Conservation (phyloP, 2,113 vertebrate species). For the Phalacrocorax pelagicus region DNA sequence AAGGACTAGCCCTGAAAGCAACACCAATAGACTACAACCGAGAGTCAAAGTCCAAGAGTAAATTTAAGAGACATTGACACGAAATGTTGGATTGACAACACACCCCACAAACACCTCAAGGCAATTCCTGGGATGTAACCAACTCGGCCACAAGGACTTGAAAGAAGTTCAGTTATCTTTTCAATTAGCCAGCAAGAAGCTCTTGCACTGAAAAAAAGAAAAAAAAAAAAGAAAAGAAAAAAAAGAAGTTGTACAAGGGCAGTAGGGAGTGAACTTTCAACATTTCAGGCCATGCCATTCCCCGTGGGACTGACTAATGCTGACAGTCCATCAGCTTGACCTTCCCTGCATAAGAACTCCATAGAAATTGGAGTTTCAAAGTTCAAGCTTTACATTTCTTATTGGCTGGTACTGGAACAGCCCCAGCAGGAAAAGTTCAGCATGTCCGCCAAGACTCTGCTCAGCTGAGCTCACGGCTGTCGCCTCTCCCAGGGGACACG, state of each 20-base stretch:
- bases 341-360: not conserved
- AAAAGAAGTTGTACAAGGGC: not conserved
- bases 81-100: not conserved
- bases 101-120: not conserved
- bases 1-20: not conserved
- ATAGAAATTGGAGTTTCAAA: not conserved
- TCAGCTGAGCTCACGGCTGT: fast-evolving
- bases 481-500: not conserved
- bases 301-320: slow-evolving; percentile 17
- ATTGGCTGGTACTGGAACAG: not conserved
- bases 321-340: slow-evolving; percentile 43
- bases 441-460: not conserved
- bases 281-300: not conserved
- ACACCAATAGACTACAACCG: fast-evolving
- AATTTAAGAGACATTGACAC: not conserved
- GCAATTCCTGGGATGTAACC: not conserved
- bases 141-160: not conserved
- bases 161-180: not conserved
- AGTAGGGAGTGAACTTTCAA: slow-evolving; percentile 14
- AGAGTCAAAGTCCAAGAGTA: not conserved
- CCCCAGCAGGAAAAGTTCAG: not conserved
- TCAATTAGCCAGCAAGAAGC: not conserved
- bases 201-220: not conserved
- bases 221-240: not conserved
- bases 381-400: not conserved